A percentile compares a stretch with the other conserved stretches of the same genome.
phyloP scores from a whole-genome alignment of 2,888 invertebrate species.

The Melanophora roralis region DNA sequence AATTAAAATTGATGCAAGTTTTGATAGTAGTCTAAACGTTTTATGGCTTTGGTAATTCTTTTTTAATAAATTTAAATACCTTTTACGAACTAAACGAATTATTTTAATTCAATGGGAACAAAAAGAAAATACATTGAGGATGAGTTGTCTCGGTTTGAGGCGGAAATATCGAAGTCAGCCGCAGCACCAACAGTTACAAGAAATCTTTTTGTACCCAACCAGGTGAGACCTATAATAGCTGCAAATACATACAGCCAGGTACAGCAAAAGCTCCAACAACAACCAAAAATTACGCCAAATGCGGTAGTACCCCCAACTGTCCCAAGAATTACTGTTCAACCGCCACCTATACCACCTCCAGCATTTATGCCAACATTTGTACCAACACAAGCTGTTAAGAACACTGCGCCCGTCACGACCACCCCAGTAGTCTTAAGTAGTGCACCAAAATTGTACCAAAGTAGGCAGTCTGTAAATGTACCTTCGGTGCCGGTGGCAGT shows the following conservation, averaged over 20 bases:
- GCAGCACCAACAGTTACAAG: slow-evolving; percentile 77
- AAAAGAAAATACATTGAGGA: slow-evolving; percentile 86
- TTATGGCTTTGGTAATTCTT: slow-evolving; percentile 3
- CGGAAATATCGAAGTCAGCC: slow-evolving; percentile 84
- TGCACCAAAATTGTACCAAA: slow-evolving; percentile 83
- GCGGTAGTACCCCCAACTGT: slow-evolving; percentile 66
- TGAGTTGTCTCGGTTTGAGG: slow-evolving; percentile 94
- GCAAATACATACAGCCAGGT: slow-evolving; percentile 85
- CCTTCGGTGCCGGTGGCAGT: slow-evolving; percentile 69
- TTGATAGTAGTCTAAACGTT: too few species aligned
- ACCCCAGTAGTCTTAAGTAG: slow-evolving; percentile 82
- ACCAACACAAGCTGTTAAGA: slow-evolving; percentile 73
- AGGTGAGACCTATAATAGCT: slow-evolving; percentile 83
- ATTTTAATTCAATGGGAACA: slow-evolving; percentile 70
- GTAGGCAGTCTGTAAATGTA: slow-evolving; percentile 77
- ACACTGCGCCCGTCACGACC: slow-evolving; percentile 29
- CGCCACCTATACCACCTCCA: slow-evolving; percentile 75
- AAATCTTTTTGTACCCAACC: slow-evolving; percentile 78
- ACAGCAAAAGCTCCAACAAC: slow-evolving; percentile 82
- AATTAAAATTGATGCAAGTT: too few species aligned
- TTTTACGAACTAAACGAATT: slow-evolving; percentile 5
- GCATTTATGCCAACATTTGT: slow-evolving; percentile 77
- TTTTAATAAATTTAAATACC: not conserved
- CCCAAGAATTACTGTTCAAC: slow-evolving; percentile 71
- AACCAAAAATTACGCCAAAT: slow-evolving; percentile 63